phyloP scores from a whole-genome alignment of 2,888 invertebrate genomes.

The Itoplectis maculator region DNA sequence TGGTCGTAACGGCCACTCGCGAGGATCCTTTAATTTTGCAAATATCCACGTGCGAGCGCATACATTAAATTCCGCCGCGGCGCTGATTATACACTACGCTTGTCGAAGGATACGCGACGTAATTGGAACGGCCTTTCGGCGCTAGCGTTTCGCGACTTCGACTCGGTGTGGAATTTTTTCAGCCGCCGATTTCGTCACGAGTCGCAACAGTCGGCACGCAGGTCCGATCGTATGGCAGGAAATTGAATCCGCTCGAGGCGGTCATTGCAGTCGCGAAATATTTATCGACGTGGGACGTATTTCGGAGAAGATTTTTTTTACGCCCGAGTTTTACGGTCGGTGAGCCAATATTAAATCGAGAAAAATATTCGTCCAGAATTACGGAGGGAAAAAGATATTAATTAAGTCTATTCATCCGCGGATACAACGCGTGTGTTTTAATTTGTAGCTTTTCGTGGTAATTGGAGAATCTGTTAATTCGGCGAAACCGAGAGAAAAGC shows the following conservation, averaged over 20 bases:
- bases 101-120: not conserved
- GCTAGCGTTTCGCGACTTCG: not conserved
- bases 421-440: not conserved
- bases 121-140: conserved; percentile 3
- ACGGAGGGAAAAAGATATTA: not conserved
- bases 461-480: conserved; percentile 9
- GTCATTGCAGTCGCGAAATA: too few relatives aligned
- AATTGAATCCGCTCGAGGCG: too few relatives aligned
- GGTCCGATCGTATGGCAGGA: too few relatives aligned
- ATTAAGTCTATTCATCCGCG: not conserved
- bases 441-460: not conserved
- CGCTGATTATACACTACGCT: not conserved
- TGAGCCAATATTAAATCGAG: not conserved
- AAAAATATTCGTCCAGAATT: not conserved
- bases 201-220: not conserved
- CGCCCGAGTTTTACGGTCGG: not conserved
- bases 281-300: too few relatives aligned
- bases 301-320: too few relatives aligned
- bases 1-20: too few relatives aligned
- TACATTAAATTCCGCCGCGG: not conserved
- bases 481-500: not conserved
- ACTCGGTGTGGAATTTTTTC: not conserved
- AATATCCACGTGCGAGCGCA: not conserved
- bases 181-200: not conserved
- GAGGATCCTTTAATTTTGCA: conserved; percentile 24